Base-by-base conservation (phyloP, 2,113 vertebrate species). In the Lophura nycthemera region DNA sequence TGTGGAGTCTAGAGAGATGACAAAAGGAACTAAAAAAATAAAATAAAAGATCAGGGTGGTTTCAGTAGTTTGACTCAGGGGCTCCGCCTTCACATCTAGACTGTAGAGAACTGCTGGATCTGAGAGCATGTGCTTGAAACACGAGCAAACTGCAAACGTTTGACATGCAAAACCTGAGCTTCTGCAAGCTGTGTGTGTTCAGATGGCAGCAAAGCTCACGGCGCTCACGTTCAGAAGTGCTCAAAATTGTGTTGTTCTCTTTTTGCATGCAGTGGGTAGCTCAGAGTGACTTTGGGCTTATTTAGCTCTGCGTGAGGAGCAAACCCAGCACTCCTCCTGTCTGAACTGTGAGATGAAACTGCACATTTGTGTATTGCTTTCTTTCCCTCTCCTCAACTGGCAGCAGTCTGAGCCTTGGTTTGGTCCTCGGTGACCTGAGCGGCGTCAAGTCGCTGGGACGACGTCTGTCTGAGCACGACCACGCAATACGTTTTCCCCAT, bases 191-290 rank as follows among this genome's bases (percentile, higher is more conserved):
- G 59, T 2, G 2, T 11, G 11, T 22, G 38, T 45, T 45, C 2
- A 24, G 83, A 4, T 3, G 60, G 15, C 32, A 72, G 50, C 73
- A 11, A 40, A 82, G 83, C 77, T 27, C 40, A 27, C 0, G 1
- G 16, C 0, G 11, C 40, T 45, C 10, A 30, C 4, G 0, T 32
- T 66, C 67, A 34, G 1, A 47, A 27, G 73, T 6, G 54, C 54
- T 59, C 67, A 0, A 0, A 8, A 43, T 17, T 36, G 13, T 18
- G 29, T 40, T 65, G 24, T 2, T 27, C 57, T 64, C n/a, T 30
- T 15, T 32, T 24, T 3, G 8, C 10, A 5, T 18, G 42, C 8
- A 56, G 8, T 30, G 67, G 29, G 57, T 34, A 76, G 15, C 83
- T 86, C 52, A 2, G 29, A 43, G 67, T 7, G 3, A 56, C 27